A percentile compares a stretch with the other conserved stretches of the same genome.
These are phyloP conservation scores for Crotalus horridus DNA, from an alignment of 2,113 vertebrate species.

Conservation along the genomic window DNA sequence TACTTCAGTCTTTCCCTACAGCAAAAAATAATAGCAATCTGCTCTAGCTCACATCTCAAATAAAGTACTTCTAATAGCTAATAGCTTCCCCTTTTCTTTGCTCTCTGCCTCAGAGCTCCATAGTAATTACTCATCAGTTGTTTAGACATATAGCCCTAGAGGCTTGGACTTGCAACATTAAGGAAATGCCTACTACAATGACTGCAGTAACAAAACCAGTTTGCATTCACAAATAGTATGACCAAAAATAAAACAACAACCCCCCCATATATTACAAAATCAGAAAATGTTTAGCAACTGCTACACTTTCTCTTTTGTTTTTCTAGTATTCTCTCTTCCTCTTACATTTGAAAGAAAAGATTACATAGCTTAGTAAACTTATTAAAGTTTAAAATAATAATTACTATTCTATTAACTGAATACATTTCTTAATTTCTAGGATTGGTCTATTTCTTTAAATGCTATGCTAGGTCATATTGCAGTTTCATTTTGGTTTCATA, in stretches of 20 bases:
- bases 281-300: constrained; percentile 3
- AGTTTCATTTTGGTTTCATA: neutral
- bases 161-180: constrained; percentile 36
- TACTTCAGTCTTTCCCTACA: constrained; percentile 3
- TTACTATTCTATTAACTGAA: neutral
- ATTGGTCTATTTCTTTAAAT: neutral
- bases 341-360: neutral
- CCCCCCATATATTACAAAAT: neutral
- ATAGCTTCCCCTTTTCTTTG: constrained; percentile 18
- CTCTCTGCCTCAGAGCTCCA: constrained; percentile 25
- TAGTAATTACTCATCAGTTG: constrained; percentile 52
- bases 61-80: constrained; percentile 38
- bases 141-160: constrained; percentile 42
- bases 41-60: constrained; percentile 39
- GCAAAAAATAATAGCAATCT: constrained; percentile 34
- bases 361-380: neutral
- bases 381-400: neutral
- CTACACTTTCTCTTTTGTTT: neutral
- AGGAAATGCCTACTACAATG: constrained; percentile 43
- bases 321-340: neutral
- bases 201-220: constrained; percentile 41
- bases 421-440: neutral
- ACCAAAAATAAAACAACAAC: neutral
- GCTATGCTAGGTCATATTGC: neutral
- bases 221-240: constrained; percentile 25